Conservation (phyloP, 1,140 invertebrate genomes). For the Scaptomyza montana region DNA sequence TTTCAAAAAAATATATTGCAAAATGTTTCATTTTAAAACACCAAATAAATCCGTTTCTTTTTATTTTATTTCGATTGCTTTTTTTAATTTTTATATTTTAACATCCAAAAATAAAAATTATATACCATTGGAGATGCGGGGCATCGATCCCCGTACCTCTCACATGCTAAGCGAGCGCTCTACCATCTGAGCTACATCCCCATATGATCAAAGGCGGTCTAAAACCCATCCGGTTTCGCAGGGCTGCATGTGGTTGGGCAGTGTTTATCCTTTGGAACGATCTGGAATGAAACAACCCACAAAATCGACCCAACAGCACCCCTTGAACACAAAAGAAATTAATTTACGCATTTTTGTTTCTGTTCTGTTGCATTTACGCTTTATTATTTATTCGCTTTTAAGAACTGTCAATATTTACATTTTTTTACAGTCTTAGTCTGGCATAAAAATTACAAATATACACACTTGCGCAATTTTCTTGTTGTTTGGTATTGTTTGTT, state of each 20-base stretch:
- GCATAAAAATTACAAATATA: slow-evolving; percentile 67
- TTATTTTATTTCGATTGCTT: too few species aligned
- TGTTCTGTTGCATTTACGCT: slow-evolving; percentile 38
- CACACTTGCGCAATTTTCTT: slow-evolving; percentile 55
- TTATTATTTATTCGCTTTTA: slow-evolving; percentile 79
- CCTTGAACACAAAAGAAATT: slow-evolving; percentile 50
- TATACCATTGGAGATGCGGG: slow-evolving; percentile 85
- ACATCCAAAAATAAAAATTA: neutral
- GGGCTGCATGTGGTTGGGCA: neutral
- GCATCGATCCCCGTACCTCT: slow-evolving; percentile 94
- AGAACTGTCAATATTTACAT: slow-evolving; percentile 83
- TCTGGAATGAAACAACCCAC: slow-evolving; percentile 29
- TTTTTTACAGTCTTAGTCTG: slow-evolving; percentile 66
- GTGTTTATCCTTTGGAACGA: slow-evolving; percentile 27
- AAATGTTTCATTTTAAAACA: too few species aligned
- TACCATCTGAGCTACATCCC: slow-evolving; percentile 91
- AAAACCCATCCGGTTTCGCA: slow-evolving; percentile 5
- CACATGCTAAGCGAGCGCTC: slow-evolving; percentile 94
- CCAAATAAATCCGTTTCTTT: too few species aligned
- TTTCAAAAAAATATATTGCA: too few species aligned
- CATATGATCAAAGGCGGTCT: neutral
- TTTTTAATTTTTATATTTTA: neutral
- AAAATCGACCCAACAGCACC: slow-evolving; percentile 17
- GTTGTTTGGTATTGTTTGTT: slow-evolving; percentile 52
- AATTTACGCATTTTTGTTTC: slow-evolving; percentile 60